A percentile compares a stretch with the other conserved stretches of the same genome.
These are phyloP conservation scores for Sturnira hondurensis DNA, from an alignment of 2,113 vertebrate species.

Conservation along the genomic window DNA sequence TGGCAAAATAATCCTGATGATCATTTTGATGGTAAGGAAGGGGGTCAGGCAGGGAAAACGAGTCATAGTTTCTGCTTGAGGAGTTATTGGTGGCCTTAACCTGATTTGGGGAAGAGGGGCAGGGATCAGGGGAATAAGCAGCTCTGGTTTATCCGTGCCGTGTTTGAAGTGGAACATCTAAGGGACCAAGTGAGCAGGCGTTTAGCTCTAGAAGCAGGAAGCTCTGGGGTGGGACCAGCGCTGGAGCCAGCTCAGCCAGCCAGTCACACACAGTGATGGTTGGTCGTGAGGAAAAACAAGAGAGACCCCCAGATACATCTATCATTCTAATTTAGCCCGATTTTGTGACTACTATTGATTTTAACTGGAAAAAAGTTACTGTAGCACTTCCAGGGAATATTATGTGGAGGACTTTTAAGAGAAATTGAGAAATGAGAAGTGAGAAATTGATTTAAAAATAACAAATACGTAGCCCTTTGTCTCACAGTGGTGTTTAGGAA, in stretches of 20 bases:
- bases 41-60: neutral
- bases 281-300: neutral
- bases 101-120: neutral
- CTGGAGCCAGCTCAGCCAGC: neutral
- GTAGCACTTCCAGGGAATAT: constrained; percentile 8
- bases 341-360: constrained; percentile 4
- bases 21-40: neutral
- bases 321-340: neutral
- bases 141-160: neutral
- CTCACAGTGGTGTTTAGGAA: constrained; percentile 66
- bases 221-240: neutral
- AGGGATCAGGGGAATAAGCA: neutral
- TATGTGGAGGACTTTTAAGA: constrained; percentile 50
- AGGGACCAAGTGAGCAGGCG: neutral
- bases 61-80: neutral
- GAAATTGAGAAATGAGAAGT: constrained; percentile 59
- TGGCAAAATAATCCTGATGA: neutral
- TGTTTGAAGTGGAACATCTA: neutral
- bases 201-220: neutral
- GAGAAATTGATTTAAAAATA: constrained; percentile 51
- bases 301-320: neutral
- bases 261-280: neutral
- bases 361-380: constrained; percentile 18
- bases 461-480: constrained; percentile 32
- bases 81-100: neutral